Percentiles rank a stretch among this genome's conserved stretches.
These are phyloP conservation scores for Tetropium fuscum DNA, from an alignment of 2,888 invertebrate species.

Conservation along the genomic window DNA sequence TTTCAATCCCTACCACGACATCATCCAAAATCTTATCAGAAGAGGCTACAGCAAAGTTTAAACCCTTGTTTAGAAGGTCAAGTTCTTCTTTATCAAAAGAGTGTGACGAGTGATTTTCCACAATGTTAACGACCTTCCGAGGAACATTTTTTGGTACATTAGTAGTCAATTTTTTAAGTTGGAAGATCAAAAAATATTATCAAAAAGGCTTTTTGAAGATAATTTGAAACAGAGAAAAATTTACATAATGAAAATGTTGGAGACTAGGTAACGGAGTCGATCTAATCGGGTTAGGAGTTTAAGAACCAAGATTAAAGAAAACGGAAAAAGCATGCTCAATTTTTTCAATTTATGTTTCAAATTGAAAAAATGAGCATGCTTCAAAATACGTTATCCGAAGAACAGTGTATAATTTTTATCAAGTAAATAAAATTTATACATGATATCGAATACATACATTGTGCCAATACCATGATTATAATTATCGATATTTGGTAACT, in stretches of 20 bases:
- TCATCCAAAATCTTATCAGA: too few relatives aligned
- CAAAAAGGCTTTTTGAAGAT: too few relatives aligned
- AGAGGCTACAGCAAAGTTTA: too few relatives aligned
- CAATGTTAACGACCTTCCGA: too few relatives aligned
- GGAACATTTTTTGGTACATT: too few relatives aligned
- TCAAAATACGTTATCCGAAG: not conserved
- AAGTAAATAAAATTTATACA: not conserved
- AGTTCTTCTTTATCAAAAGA: too few relatives aligned
- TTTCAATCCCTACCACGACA: too few relatives aligned
- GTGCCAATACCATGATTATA: not conserved
- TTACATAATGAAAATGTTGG: not conserved
- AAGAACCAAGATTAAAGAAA: not conserved
- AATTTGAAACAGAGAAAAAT: too few relatives aligned
- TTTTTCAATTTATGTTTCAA: not conserved
- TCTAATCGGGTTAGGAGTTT: not conserved
- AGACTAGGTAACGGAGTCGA: not conserved
- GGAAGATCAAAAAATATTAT: too few relatives aligned
- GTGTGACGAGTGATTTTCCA: too few relatives aligned
- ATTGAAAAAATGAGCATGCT: not conserved
- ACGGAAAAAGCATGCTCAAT: not conserved
- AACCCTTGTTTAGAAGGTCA: too few relatives aligned
- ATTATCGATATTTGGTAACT: not conserved
- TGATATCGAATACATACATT: not conserved
- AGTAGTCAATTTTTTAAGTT: too few relatives aligned
- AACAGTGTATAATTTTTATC: not conserved